Base-by-base conservation (phyloP, 2,888 invertebrate genomes). In the Atrina japonica region DNA sequence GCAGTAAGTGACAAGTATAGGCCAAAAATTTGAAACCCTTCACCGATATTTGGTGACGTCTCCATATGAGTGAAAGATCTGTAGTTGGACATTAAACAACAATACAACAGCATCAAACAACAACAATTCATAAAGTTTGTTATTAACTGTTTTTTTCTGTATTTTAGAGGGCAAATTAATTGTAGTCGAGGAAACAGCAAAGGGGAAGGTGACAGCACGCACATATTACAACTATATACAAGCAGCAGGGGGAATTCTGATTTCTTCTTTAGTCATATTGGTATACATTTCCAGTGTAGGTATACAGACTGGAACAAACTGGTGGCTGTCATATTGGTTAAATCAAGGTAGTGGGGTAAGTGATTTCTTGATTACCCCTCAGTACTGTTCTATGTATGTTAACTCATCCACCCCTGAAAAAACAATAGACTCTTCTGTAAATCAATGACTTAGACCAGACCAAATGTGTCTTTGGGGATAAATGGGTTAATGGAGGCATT, bases 311-410 rank as follows among this genome's bases (percentile, higher is more conserved):
- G 93, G 93, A 81, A 92, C 93, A 56, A 92, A 92, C 58, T 93
- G 93, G 92, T 94, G 93, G 93, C 89, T 94, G 21, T 83, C 68
- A 3, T 87, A 90, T 64, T 94, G 94, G 94, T 84, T 92, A 18
- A 87, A 90, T 59, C 89, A 90, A 74, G 91, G 92, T 18, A 85
- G 86, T 78, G 90, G 90, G 80, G 89, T 89, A 78, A 76, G 87
- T 82, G n/a, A n/a, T n/a, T n/a, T n/a, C n/a, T 29, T 21, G 29
- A 18, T 21, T 11, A 49, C 18, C 27, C n/a, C n/a, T 23, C 5
- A 16, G n/a, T 27, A 21, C 27, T 43, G 23, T 52, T 23, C 30
- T 25, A 21, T 27, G 14, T 25, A 56, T 27, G n/a, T 56, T 56
- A n/a, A n/a, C 9, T n/a, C n/a, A n/a, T n/a, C n/a, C n/a, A n/a